Percentiles rank a stretch among this genome's conserved stretches.
phyloP scores from a whole-genome alignment of 2,888 invertebrate genomes.

The Napeogenes sylphis region DNA sequence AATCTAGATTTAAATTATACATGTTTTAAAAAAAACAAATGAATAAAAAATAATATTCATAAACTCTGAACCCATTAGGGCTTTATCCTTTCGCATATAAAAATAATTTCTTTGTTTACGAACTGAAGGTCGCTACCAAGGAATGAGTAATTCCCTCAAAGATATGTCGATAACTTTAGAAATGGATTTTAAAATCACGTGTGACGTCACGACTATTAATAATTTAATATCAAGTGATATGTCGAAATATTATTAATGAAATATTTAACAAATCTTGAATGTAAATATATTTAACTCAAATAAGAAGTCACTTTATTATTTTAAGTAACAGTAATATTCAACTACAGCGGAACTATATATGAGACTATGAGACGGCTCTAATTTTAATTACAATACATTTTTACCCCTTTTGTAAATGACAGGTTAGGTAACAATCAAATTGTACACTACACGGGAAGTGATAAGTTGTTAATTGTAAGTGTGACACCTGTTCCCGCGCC shows the following conservation, averaged over 20 bases:
- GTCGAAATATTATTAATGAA: no score
- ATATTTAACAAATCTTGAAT: no score
- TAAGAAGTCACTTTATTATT: neutral
- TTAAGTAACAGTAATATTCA: neutral
- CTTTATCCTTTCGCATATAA: conserved; percentile 3
- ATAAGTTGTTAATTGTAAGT: conserved; percentile 66
- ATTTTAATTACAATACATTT: conserved; percentile 25
- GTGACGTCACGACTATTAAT: neutral
- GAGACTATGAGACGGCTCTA: neutral
- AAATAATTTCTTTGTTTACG: conserved; percentile 20
- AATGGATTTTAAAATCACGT: neutral
- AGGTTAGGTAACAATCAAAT: conserved; percentile 33
- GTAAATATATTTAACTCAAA: neutral
- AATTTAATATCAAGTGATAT: neutral
- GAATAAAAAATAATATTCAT: neutral
- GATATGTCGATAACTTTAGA: conserved; percentile 15
- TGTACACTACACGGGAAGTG: conserved; percentile 51
- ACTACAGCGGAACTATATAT: no score
- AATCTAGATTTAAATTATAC: no score
- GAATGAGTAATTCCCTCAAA: conserved; percentile 23
- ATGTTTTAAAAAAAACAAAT: no score
- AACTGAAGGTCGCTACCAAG: conserved; percentile 14
- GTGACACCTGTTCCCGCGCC: conserved; percentile 56
- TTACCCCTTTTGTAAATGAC: conserved; percentile 30
- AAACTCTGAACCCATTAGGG: conserved; percentile 1